Base-by-base conservation (phyloP, 2,797 vertebrate species). In the Thalassophryne amazonica region DNA sequence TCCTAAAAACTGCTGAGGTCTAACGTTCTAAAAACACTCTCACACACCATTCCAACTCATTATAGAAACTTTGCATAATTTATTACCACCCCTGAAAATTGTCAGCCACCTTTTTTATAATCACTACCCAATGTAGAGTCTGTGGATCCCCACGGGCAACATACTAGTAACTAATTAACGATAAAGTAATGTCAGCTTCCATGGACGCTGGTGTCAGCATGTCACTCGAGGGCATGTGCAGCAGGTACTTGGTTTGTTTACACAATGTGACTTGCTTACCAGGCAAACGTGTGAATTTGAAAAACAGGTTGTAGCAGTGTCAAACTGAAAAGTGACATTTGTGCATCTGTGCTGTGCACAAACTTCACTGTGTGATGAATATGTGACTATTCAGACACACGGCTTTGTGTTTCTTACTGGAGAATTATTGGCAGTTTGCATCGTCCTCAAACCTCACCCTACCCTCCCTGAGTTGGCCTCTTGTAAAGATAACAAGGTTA, bases 401-500 rank as follows among this genome's bases (percentile, higher is more conserved):
- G 8, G 3, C n/a, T 38, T 27, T 6, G 4, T 3, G 4, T 6
- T 30, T 22, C 21, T 29, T 46, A 38, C 23, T 19, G 40, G 19
- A 28, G 10, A 39, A 35, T 50, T 50, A 47, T 24, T 45, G 43
- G 16, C 36, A 8, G 21, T 40, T 56, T 54, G n/a, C n/a, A n/a
- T n/a, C n/a, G n/a, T n/a, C n/a, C n/a, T n/a, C n/a, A n/a, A n/a
- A n/a, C n/a, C n/a, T n/a, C n/a, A 10, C 58, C 31, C 12, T 51
- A 28, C 60, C 61, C 49, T 2, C 27, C 33, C 40, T 53, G 60
- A 77, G 73, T 79, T 67, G 60, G 49, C 43, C 39, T 60, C 50
- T 45, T 46, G 30, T 41, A 27, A 31, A 78, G 67, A 81, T 81
- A 80, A 80, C 55, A 63, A n/a, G 4, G 47, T 76, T 78, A 68